Conservation (phyloP, 2,888 invertebrate species). For the Eueremaeus valkanovi region DNA sequence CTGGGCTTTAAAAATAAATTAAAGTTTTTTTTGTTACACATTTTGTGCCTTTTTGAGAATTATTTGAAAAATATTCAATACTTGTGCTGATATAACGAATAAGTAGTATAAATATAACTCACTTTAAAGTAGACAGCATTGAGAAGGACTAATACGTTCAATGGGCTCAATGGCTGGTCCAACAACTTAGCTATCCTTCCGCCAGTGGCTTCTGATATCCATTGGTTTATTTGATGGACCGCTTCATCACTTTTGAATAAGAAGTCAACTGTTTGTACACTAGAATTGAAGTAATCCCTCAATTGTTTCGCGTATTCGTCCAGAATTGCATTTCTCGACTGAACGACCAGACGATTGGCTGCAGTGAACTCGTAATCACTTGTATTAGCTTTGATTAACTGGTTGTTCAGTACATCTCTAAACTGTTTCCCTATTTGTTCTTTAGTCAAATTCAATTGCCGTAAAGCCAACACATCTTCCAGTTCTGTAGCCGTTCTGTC, state of each 20-base stretch:
- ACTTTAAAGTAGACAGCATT: constrained; percentile 56
- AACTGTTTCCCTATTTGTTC: constrained; percentile 13
- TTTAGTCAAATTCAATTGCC: neutral
- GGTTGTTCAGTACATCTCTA: constrained; percentile 7
- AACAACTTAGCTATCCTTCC: constrained; percentile 41
- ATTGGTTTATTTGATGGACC: constrained; percentile 35
- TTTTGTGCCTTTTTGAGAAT: too few relatives aligned
- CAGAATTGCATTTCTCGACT: constrained; percentile 14
- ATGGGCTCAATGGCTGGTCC: constrained; percentile 34
- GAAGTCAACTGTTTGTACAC: constrained; percentile 40
- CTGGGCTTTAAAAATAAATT: too few relatives aligned
- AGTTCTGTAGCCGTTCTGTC: constrained; percentile 38
- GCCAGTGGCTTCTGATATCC: constrained; percentile 36
- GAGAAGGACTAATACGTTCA: constrained; percentile 52
- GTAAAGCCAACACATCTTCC: constrained; percentile 30
- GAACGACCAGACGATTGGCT: constrained; percentile 11
- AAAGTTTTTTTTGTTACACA: too few relatives aligned
- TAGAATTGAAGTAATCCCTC: constrained; percentile 41
- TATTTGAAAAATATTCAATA: too few relatives aligned
- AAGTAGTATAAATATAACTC: neutral
- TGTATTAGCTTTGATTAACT: neutral
- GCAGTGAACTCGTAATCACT: constrained; percentile 3
- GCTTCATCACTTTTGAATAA: constrained; percentile 29
- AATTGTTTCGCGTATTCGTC: constrained; percentile 33
- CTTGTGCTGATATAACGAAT: neutral